These are phyloP conservation scores for Numida meleagris DNA, from an alignment of 2,113 vertebrate species.

Conservation along the genomic window DNA sequence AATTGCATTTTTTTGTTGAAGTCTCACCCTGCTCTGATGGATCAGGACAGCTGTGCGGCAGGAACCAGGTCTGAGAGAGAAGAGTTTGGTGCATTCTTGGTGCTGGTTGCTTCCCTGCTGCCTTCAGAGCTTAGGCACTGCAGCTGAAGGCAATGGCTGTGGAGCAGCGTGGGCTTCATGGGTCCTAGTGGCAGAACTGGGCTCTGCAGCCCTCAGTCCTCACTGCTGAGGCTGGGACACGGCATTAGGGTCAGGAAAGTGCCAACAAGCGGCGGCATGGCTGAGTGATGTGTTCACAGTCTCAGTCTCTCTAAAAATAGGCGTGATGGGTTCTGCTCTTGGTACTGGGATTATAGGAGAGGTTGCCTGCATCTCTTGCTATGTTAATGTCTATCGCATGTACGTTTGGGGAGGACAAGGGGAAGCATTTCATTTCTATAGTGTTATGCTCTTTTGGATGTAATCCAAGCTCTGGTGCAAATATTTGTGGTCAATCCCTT, in stretches of 20 bases:
- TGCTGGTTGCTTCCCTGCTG: neutral
- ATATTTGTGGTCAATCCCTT: neutral
- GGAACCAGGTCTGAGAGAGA: neutral
- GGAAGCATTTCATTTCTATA: neutral
- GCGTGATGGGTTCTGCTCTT: neutral
- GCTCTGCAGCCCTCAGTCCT: neutral
- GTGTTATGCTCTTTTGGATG: rapidly evolving
- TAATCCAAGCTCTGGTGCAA: neutral
- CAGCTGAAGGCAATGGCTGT: neutral
- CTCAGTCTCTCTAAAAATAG: neutral
- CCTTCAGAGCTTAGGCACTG: neutral
- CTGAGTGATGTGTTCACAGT: neutral
- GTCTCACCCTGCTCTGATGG: neutral
- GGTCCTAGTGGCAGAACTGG: neutral
- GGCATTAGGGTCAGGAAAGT: neutral
- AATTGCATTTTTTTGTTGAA: neutral
- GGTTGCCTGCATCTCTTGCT: neutral
- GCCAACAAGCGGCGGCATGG: neutral
- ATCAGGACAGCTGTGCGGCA: neutral
- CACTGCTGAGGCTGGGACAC: neutral
- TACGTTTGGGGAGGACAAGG: neutral
- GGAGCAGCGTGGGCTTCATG: neutral
- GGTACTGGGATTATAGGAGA: neutral
- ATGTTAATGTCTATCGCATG: neutral
- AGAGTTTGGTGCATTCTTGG: neutral